Conservation (phyloP, 2,113 vertebrate species). For the Channa argus region DNA sequence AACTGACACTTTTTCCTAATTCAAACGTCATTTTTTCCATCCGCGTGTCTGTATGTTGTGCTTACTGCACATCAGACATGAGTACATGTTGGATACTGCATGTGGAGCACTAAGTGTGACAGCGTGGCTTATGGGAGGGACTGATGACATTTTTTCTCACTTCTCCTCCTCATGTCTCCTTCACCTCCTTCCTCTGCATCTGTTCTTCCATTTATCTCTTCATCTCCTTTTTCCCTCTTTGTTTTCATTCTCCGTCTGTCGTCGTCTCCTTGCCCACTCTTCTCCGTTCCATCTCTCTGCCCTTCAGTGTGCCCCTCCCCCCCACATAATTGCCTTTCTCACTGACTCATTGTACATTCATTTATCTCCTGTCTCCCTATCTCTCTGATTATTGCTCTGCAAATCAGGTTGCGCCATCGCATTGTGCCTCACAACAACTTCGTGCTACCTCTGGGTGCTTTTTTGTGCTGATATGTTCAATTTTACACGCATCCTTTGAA, state of each 20-base stretch:
- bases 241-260: conserved; percentile 29
- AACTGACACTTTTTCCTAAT: background rate
- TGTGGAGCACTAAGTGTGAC: conserved; percentile 3
- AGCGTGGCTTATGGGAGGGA: background rate
- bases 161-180: background rate
- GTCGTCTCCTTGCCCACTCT: conserved; percentile 25
- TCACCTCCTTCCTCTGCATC: conserved; percentile 12
- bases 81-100: background rate
- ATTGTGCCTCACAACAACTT: conserved; percentile 33
- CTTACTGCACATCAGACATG: background rate
- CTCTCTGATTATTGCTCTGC: conserved; percentile 63
- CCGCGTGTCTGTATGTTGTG: background rate
- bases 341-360: conserved; percentile 65
- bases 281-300: conserved; percentile 37
- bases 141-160: conserved; percentile 27
- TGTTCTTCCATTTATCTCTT: background rate
- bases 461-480: too few relatives aligned
- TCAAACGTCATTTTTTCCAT: too few relatives aligned
- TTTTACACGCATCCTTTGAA: too few relatives aligned
- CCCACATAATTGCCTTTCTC: conserved; percentile 67
- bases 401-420: conserved; percentile 57
- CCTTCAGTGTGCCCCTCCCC: conserved; percentile 41
- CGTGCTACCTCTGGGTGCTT: background rate
- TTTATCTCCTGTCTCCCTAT: conserved; percentile 64
- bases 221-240: background rate